phyloP scores from a whole-genome alignment of 2,797 vertebrate species.

The Myioborus miniatus region DNA sequence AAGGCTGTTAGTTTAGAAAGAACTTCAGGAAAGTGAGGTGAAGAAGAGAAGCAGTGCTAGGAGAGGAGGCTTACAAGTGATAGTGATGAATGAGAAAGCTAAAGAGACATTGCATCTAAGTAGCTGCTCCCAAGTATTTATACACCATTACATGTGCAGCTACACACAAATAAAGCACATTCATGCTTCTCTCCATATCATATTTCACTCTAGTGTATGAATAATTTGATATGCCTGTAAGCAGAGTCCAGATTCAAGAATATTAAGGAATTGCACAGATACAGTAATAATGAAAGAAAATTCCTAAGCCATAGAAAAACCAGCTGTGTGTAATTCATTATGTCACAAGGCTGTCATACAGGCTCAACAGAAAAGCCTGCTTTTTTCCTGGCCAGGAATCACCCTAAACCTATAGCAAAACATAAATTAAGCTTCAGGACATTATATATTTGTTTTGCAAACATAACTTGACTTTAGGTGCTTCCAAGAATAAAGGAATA shows the following conservation, averaged over 20 bases:
- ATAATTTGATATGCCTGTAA: constrained; percentile 37
- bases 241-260: constrained; percentile 12
- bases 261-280: constrained; percentile 28
- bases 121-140: not conserved
- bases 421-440: constrained; percentile 2
- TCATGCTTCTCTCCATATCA: not conserved
- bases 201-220: not conserved
- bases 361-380: not conserved
- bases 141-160: constrained; percentile 5
- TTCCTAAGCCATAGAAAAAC: constrained; percentile 28
- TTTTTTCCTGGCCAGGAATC: not conserved
- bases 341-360: constrained; percentile 42
- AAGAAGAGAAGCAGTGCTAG: not conserved
- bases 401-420: constrained; percentile 9
- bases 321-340: constrained; percentile 61
- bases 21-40: not conserved
- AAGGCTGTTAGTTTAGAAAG: not conserved
- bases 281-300: constrained; percentile 37
- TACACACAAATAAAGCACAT: constrained; percentile 12
- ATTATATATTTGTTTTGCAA: not conserved
- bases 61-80: not conserved
- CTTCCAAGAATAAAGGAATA: not conserved
- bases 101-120: not conserved
- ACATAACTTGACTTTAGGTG: not conserved
- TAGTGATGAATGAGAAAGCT: not conserved